Conservation (phyloP, 1,140 invertebrate genomes). For the Drosophila teissieri region DNA sequence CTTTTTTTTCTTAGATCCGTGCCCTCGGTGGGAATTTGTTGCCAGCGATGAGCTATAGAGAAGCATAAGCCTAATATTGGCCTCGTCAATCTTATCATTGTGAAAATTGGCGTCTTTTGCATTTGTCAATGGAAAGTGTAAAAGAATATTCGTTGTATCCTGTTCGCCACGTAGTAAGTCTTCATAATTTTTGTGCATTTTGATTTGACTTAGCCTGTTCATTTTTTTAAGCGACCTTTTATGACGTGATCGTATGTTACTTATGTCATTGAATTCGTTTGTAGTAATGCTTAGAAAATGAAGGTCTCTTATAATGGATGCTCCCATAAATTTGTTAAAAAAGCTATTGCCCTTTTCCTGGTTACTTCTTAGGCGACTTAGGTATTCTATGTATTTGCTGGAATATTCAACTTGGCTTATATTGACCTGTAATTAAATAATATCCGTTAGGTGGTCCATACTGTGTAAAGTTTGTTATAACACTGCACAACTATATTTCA, state of each 20-base stretch:
- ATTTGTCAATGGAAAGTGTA: conserved; percentile 60
- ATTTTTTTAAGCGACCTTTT: conserved; percentile 14
- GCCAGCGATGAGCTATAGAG: conserved; percentile 67
- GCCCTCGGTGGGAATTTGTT: background rate
- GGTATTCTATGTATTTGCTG: conserved; percentile 77
- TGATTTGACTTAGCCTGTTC: background rate
- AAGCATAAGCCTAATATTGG: conserved; percentile 75
- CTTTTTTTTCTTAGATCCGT: conserved; percentile 12
- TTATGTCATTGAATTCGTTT: conserved; percentile 50
- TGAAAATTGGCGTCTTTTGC: conserved; percentile 34
- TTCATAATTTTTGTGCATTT: background rate
- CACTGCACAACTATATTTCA: background rate
- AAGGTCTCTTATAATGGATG: conserved; percentile 12
- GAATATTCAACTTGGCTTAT: conserved; percentile 80
- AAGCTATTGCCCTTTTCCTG: conserved; percentile 5
- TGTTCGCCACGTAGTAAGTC: background rate
- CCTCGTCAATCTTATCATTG: conserved; percentile 71
- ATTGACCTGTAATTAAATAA: conserved; percentile 67
- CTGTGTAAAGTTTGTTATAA: background rate
- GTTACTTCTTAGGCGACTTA: conserved; percentile 48
- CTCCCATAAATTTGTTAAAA: background rate
- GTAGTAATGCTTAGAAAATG: conserved; percentile 62
- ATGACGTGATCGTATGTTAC: conserved; percentile 25
- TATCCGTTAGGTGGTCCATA: background rate
- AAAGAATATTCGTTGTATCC: conserved; percentile 56